A percentile compares a stretch with the other conserved stretches of the same genome.
These are phyloP conservation scores for Meta bourneti DNA, from an alignment of 2,888 invertebrate species.

Conservation along the genomic window DNA sequence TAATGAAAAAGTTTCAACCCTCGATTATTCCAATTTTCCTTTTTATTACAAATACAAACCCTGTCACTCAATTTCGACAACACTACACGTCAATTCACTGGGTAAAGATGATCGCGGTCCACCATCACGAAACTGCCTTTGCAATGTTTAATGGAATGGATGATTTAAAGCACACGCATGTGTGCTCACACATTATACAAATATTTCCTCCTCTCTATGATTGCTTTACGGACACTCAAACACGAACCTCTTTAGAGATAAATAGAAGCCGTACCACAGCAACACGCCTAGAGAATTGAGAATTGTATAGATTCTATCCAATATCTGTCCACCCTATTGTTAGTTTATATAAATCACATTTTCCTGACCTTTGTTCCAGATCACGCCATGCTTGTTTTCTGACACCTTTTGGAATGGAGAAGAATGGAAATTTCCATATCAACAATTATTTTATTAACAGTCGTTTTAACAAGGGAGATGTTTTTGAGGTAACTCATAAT, in stretches of 20 bases:
- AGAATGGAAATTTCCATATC: neutral
- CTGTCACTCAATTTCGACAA: no score
- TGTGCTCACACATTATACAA: neutral
- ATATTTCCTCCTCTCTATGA: neutral
- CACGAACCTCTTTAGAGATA: neutral
- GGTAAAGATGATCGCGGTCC: neutral
- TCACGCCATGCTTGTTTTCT: neutral
- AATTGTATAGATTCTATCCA: neutral
- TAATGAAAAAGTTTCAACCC: no score
- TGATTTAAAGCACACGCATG: no score
- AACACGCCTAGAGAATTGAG: neutral
- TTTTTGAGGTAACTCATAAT: neutral
- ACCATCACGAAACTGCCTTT: neutral
- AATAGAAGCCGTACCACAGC: neutral
- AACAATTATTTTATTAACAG: neutral
- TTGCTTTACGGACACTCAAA: neutral
- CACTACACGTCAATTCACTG: no score
- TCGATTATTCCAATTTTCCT: no score
- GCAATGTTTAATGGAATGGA: neutral
- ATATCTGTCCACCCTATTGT: neutral
- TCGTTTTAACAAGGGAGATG: neutral
- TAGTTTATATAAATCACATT: neutral
- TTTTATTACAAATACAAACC: no score
- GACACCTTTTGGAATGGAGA: no score
- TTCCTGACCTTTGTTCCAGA: neutral